Percentiles rank a stretch among this genome's conserved stretches.
Conservation (phyloP, 2,888 invertebrate genomes). For the Cerastis leucographa region DNA sequence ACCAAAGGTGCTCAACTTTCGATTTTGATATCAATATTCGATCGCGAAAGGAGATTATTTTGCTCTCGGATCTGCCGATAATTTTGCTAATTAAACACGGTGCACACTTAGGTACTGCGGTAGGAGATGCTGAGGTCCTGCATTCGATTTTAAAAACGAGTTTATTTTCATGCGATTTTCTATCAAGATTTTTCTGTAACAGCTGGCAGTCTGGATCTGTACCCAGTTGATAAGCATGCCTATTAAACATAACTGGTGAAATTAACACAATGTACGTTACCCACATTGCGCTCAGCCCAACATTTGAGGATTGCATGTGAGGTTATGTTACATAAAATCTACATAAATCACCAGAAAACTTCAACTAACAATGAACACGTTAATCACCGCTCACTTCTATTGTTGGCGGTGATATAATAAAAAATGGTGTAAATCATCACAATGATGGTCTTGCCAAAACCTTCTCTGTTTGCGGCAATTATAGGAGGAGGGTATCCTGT, state of each 20-base stretch:
- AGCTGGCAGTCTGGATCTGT: not conserved
- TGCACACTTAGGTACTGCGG: not conserved
- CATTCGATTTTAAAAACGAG: not conserved
- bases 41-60: not conserved
- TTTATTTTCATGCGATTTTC: not conserved
- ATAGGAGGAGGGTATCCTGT: constrained; percentile 73
- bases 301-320: not conserved
- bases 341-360: constrained; percentile 51
- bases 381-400: constrained; percentile 60
- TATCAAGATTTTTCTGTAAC: not conserved
- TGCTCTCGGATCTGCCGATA: not conserved
- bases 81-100: not conserved
- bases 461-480: constrained; percentile 79
- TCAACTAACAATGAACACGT: constrained; percentile 41
- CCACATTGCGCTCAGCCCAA: not conserved
- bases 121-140: not conserved
- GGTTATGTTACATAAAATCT: not conserved
- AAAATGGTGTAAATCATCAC: constrained; percentile 77
- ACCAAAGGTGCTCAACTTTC: constrained; percentile 15
- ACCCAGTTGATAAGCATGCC: not conserved
- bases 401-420: constrained; percentile 69
- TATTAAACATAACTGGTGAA: not conserved
- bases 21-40: not conserved
- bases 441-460: constrained; percentile 69
- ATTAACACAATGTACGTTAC: not conserved